These are phyloP conservation scores for Albula glossodonta DNA, from an alignment of 2,113 vertebrate species.

Conservation along the genomic window DNA sequence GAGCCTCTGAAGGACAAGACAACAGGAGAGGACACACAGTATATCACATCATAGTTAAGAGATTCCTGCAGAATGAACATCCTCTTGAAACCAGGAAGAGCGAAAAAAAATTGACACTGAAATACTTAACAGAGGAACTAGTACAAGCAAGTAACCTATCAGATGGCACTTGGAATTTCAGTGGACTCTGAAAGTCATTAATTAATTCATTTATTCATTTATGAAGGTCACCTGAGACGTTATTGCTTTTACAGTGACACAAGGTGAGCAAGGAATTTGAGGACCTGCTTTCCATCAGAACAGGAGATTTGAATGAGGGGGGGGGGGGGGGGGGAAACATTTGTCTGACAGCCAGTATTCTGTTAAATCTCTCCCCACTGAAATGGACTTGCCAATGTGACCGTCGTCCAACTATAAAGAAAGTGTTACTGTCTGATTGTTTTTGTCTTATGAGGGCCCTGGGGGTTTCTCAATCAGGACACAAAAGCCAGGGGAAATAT, in stretches of 20 bases:
- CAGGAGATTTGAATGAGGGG: background rate
- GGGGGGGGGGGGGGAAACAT: background rate
- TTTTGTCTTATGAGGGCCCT: background rate
- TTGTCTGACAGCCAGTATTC: background rate
- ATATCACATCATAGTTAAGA: background rate
- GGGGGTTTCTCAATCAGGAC: background rate
- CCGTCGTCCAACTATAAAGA: background rate
- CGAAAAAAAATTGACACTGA: background rate
- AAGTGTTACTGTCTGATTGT: background rate
- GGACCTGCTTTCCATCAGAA: background rate
- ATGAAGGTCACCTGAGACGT: background rate
- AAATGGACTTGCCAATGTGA: background rate
- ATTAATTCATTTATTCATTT: background rate
- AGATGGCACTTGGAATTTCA: too few species aligned
- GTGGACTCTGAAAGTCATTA: background rate
- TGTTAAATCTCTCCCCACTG: background rate
- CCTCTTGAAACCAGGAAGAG: background rate
- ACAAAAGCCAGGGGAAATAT: background rate
- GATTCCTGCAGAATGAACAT: too few species aligned
- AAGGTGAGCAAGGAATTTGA: too few species aligned
- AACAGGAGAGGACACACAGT: background rate
- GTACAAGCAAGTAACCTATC: too few species aligned
- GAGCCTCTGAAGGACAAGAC: constrained; percentile 38
- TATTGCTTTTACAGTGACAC: too few species aligned
- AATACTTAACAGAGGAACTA: too few species aligned